A percentile compares a stretch with the other conserved stretches of the same genome.
Evolutionary conservation across 2,888 invertebrate genomes (phyloP).

Genomic region (Ichneumoninae sp.): DNA sequence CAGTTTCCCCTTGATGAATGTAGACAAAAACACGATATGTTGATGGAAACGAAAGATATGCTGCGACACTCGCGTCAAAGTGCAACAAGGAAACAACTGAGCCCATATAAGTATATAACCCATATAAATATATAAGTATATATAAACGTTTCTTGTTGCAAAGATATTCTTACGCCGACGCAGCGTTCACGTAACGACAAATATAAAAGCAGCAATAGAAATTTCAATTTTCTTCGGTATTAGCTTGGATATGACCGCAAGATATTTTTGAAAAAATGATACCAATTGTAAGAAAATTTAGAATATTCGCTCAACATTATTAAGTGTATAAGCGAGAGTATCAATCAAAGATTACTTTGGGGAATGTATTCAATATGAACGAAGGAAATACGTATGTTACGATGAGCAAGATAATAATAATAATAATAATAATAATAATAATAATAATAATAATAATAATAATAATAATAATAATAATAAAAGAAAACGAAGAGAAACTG

Average conservation of each 20-base stretch:
- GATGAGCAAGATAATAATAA: conserved; percentile 1
- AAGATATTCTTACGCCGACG: too few relatives aligned
- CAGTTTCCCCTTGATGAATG: not conserved
- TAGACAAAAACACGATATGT: not conserved
- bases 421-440: not conserved
- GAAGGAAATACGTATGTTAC: conserved; percentile 15
- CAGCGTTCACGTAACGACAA: too few relatives aligned
- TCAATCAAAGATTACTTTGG: not conserved
- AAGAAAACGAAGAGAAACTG: conserved; percentile 29
- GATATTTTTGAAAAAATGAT: not conserved
- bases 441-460: not conserved
- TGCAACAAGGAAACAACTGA: conserved; percentile 32
- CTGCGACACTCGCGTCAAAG: conserved; percentile 25
- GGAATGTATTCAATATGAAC: not conserved
- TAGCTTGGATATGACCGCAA: not conserved
- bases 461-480: not conserved
- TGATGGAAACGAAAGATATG: not conserved
- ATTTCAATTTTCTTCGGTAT: not conserved
- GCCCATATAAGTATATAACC: not conserved
- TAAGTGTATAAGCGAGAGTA: too few relatives aligned
- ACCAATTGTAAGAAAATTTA: too few relatives aligned
- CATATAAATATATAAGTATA: not conserved
- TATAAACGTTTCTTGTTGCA: not conserved
- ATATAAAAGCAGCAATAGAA: not conserved
- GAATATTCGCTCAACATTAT: not conserved